Evolutionary conservation across 2,888 invertebrate genomes (phyloP).

Genomic region (Apodemia mormo): DNA sequence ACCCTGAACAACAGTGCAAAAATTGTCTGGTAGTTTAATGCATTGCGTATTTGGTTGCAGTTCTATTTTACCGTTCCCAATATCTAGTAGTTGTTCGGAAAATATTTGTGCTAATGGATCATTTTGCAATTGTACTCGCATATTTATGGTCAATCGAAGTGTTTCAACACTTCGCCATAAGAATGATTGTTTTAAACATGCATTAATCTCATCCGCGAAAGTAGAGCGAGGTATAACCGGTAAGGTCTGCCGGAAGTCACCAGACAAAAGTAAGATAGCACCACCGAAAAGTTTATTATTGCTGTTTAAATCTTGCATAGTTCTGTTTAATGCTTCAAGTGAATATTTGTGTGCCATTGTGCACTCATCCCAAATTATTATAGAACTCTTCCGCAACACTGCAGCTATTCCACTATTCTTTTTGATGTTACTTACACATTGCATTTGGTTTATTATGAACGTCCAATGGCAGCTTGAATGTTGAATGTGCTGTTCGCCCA

Average conservation of each 20-base stretch:
- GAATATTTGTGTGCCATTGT: background rate
- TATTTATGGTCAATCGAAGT: background rate
- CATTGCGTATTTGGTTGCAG: background rate
- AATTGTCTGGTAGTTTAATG: background rate
- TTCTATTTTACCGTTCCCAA: background rate
- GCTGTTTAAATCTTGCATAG: background rate
- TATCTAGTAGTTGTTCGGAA: background rate
- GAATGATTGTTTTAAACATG: background rate
- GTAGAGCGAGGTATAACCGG: background rate
- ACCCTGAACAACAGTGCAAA: background rate
- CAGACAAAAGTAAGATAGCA: background rate
- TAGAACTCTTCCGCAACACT: too few relatives aligned
- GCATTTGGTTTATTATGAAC: too few relatives aligned
- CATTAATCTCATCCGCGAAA: background rate
- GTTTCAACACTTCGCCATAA: background rate
- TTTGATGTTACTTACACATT: too few relatives aligned
- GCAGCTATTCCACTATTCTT: too few relatives aligned
- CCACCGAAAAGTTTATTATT: background rate
- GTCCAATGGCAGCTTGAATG: too few relatives aligned
- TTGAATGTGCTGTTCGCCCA: too few relatives aligned
- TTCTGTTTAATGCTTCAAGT: background rate
- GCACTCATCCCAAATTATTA: too few relatives aligned
- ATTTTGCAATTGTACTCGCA: background rate
- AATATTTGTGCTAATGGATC: background rate
- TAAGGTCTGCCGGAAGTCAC: background rate